Evolutionary conservation across 2,797 vertebrate genomes (phyloP), one percentile per base, ranked within the genome.

Genomic region (Trachurus trachurus): DNA sequence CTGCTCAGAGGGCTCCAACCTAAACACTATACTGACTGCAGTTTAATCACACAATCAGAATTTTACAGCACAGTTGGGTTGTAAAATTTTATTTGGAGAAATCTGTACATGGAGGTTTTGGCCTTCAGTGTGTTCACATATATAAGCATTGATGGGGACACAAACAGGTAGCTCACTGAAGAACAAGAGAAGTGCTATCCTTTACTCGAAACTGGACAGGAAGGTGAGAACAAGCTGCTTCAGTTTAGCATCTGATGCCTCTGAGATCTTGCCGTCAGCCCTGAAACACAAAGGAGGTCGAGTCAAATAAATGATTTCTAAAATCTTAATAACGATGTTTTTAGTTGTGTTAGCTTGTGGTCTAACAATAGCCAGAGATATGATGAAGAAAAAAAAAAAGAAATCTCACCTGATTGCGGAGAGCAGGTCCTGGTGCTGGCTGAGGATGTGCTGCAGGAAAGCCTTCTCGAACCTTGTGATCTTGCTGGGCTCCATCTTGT

Each of bases 401-500:
- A 26, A n/a, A 65, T 52, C 73, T 58, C 92, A 98, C 98, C 89
- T 97, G 93, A 99, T 99, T 0, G 89, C 93, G 16, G 91, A 21
- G 10, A 99, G 96, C 53, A 99, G 93, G 0, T 96, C 93, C 88
- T 99, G 96, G 72, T 99, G 98, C 78, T 98, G 97, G 91, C 97
- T 97, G 72, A 96, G 86, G 7, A 99, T 68, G 11, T 99, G 98
- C 69, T 97, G 95, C 49, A 99, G 94, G 94, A 99, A 99, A 85
- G 97, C 95, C 10, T 88, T 97, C 94, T 99, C 98, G 16, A 99
- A 99, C 87, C 90, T 98, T 6, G 98, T 99, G 91, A 99, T 99
- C 92, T 99, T 99, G 95, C 96, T 98, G 78, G 98, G 98, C 78
- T 99, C 98, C 94, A 99, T 93, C 81, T 99, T 99, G 95, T 99